Evolutionary conservation across 2,888 invertebrate species (phyloP), one percentile per base, ranked within the genome.

Genomic region (Lydus trimaculatus): DNA sequence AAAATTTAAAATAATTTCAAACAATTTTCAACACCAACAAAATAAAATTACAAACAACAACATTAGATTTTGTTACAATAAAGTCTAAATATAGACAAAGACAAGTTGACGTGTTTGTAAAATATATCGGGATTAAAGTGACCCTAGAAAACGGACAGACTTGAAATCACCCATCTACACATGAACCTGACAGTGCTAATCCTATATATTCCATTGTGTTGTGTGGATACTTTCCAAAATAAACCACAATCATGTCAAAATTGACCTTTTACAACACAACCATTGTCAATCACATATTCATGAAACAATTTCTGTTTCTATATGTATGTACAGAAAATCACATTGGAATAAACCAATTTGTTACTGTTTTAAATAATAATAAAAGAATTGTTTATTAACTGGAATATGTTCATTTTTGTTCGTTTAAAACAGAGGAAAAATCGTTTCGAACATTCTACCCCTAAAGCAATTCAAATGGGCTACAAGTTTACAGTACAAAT

Each of bases 371-470:
- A n/a, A n/a, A n/a, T 43, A 11, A 25, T 11, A 25, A 52, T 25
- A 23, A 23, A 23, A 13, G 13, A 52, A 11, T 2, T 52, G 0
- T 39, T 39, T 61, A 39, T 39, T 39, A 56, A 28, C 11, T 25
- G 61, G 28, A 61, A 61, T 61, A 43, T 61, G 33, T 61, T 61
- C 61, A 61, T 61, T 28, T 61, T 23, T 39, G n/a, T 15, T 25
- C 25, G 56, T 56, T 56, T 28, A 56, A 52, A 25, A 20, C 1
- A 23, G 7, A 20, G 7, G 9, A 48, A n/a, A 23, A 52, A 52
- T 43, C 43, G 43, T n/a, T 33, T 33, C 43, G 1, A 9, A 2
- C 61, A 25, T 23, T 13, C 23, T 17, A 36, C 25, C 28, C 43
- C 61, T 61, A 39, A 23, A 61, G 61, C 61, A 36, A 61, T 61